Base-by-base conservation (phyloP, 1,140 invertebrate species). In the Portunus trituberculatus region DNA sequence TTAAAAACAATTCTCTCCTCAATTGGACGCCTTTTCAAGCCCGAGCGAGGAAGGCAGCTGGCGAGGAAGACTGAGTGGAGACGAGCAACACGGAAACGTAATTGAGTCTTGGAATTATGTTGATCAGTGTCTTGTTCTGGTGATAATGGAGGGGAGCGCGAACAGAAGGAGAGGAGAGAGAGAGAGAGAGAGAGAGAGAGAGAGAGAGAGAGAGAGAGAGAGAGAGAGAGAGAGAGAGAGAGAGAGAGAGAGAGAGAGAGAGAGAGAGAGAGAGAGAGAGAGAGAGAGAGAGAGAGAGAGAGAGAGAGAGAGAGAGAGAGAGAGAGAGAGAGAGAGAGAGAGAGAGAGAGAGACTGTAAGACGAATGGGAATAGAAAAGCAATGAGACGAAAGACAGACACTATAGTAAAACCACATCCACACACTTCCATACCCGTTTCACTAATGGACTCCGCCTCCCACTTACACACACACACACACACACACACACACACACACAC, bases 41-140 rank as follows among this genome's bases (percentile, higher is more conserved):
- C 67, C 20, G 0, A 25, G 12, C 67, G 67, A n/a, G 20, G 67
- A 8, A n/a, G 67, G 20, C 20, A 76, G 67, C 20, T n/a, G 67
- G 67, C 20, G 67, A 76, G 67, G 25, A 20, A 76, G 67, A 76
- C 20, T 7, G 4, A n/a, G 67, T 20, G 67, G n/a, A 76, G 67
- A 76, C 67, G 67, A 76, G 67, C 67, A 76, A 76, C 67, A 76
- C n/a, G 67, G 67, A n/a, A 76, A 76, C 67, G 67, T 76, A 76
- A 76, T 76, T 76, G 67, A 76, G 67, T 76, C 67, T 76, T 76
- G 67, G 67, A 76, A 76, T 76, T 76, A 76, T 76, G 67, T 76
- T 76, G 67, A 76, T 76, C 67, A 76, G 67, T 76, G 67, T 76
- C 67, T 76, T 76, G 67, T 76, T 76, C 67, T 76, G 67, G 67